Conservation (phyloP, 92 coral and sea anemone genomes). For the Metridium senile region DNA sequence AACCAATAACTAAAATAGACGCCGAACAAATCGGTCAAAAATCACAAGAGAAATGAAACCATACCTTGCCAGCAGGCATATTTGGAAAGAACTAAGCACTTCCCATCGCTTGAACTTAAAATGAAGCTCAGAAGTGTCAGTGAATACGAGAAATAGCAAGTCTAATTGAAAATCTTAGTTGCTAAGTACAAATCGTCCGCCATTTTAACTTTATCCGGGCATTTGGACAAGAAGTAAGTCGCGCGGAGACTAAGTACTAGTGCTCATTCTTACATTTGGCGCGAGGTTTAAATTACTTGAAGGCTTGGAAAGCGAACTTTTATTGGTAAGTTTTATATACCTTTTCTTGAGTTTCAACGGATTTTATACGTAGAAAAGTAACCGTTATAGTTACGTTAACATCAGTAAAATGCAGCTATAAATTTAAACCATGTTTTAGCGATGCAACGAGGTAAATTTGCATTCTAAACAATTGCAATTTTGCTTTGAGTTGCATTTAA, state of each 20-base stretch:
- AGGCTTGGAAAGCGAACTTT: too few species aligned
- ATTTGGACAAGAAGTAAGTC: not conserved
- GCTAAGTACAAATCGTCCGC: conserved; percentile 71
- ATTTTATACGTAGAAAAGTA: too few species aligned
- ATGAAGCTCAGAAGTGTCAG: conserved; percentile 2
- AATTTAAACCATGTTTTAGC: not conserved
- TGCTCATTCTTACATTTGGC: conserved; percentile 22
- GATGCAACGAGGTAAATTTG: not conserved
- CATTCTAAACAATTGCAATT: not conserved
- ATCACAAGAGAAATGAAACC: not conserved
- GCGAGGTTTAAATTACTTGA: conserved; percentile 27
- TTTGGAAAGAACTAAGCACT: conserved; percentile 31
- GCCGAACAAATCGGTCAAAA: conserved; percentile 2
- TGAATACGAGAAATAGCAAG: conserved; percentile 11
- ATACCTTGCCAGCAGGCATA: conserved; percentile 79
- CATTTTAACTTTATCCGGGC: conserved; percentile 61
- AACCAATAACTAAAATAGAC: conserved; percentile 56
- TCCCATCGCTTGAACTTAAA: conserved; percentile 27
- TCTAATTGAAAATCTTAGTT: conserved; percentile 50
- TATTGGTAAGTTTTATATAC: too few species aligned
- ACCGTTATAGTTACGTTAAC: too few species aligned
- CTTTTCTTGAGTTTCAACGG: too few species aligned
- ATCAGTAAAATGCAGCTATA: not conserved
- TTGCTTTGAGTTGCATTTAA: too few species aligned
- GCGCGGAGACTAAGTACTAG: conserved; percentile 22